Base-by-base conservation (phyloP, 1,140 invertebrate species). In the Agrilus planipennis region DNA sequence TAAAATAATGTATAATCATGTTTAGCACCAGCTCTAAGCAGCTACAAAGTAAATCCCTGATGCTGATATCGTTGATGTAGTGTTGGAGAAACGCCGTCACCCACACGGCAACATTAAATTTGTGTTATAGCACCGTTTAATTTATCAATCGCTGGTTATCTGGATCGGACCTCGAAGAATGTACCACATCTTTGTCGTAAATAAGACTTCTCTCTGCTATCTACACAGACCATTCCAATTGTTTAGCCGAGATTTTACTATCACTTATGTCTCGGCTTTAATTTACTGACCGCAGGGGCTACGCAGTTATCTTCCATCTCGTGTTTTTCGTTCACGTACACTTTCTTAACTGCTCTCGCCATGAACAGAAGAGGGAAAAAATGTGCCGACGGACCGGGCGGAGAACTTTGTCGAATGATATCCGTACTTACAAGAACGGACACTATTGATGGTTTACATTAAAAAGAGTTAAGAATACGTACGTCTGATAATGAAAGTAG, bases 81-180 rank as follows among this genome's bases (percentile, higher is more conserved):
- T 22, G 36, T 27, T 35, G 34, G 22, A 23, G 42, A 32, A 31
- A 32, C 27, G 34, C 20, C 34, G 40, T 47, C 46, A 47, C 46
- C 46, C 46, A 47, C 46, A 43, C 46, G 42, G 19, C 28, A 37
- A 37, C 46, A 47, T 47, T 47, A 47, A 47, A 47, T 47, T 47
- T 47, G 46, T 47, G 46, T 47, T 44, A 47, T 44, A 41, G 41
- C 46, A 44, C 34, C 42, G 38, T 44, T 47, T 44, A 47, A 47
- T 47, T 47, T 47, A 47, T 47, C 46, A 47, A 47, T 47, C 46
- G 42, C 18, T 27, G 36, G 30, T 39, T 47, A 47, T 47, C 46
- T 47, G 42, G 46, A 47, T 47, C 46, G 46, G 29, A 20, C 29
- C 36, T 34, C 32, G 34, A 36, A 16, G 28, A 41, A 43, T 21